Base-by-base conservation (phyloP, 2,888 invertebrate genomes). In the Drosophila robusta region DNA sequence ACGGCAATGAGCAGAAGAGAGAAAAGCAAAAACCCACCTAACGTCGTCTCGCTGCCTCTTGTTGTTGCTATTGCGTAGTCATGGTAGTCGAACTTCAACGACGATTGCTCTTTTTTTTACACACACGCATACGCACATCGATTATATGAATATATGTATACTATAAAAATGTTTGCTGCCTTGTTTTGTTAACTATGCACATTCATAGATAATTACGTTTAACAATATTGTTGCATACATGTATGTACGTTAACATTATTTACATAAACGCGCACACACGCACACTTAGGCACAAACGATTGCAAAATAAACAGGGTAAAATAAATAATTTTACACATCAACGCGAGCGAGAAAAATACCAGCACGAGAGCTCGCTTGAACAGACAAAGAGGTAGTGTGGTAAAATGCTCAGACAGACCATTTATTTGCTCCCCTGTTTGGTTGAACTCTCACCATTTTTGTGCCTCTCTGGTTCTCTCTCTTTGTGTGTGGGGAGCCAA, bases 61-160 rank as follows among this genome's bases (percentile, higher is more conserved):
- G 88, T 87, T 85, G 82, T 85, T 87, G 73, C 86, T 79, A 83
- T 86, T 83, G 88, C 83, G 83, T 83, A 87, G 83, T 88, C 83
- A 88, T 83, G 83, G 86, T 72, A 77, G 83, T 74, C 71, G 60
- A 74, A 85, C 88, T 73, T 85, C 67, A 66, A 69, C 73, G 73
- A 66, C 70, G 73, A 78, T 61, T 81, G 76, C 82, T 87, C 85
- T 84, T 85, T 75, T 65, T 50, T 34, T 34, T 11, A 55, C 34
- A 49, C 32, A 47, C 24, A 49, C 55, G 51, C 45, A 62, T 62
- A 65, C 70, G 70, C 73, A 80, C 87, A 86, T 87, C 66, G 85
- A 81, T 84, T 87, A 87, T 86, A 79, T 87, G 88, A 85, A 82
- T 78, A 78, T 78, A 76, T 85, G 83, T 88, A 88, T 83, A 87